Evolutionary conservation across 1,140 invertebrate genomes (phyloP), one percentile per base, ranked within the genome.

Genomic region (Arion vulgaris): DNA sequence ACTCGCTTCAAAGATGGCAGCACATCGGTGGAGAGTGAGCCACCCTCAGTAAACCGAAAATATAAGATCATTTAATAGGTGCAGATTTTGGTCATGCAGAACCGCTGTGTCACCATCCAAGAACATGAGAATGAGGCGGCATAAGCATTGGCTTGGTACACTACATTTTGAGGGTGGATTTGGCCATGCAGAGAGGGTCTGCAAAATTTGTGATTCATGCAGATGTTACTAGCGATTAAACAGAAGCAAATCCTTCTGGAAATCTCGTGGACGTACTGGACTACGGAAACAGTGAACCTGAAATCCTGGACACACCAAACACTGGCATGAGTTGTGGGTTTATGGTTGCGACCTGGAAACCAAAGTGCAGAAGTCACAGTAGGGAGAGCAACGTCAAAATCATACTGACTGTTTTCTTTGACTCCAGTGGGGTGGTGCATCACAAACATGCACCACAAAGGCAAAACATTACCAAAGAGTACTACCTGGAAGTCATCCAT

Each of bases 391-490:
- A 49, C 19, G 45, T 19, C 45, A 49, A 49, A 49, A 19, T 9
- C 45, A 49, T 49, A 19, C 19, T 9, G 45, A 49, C 45, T 19
- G 45, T 49, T 49, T 49, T 49, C 45, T 49, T 49, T 49, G 45
- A 49, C 45, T 49, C 45, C 45, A 49, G 45, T 49, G 45, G 57
- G 57, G n/a, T 62, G 57, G 26, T 62, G 57, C 57, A 62, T 62
- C 57, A 62, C 26, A 62, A 62, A 23, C 5, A 19, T n/a, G 13
- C 57, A 62, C 57, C 57, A 62, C 13, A 62, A 62, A 23, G 57
- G 11, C 57, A 62, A 62, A 62, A 62, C 26, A 62, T 62, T 62
- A 62, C 57, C 57, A 62, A 62, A 62, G 57, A 62, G 13, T 62
- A 62, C 57, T 62, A 62, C 57, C 26, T 62, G 26, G 57, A n/a